Percentiles rank a stretch among this genome's conserved stretches.
Evolutionary conservation across 30 jellyfish, hydroid and myxozoan genomes (phyloP).

Genomic region (Aurelia aurita complex sp. Pacific): DNA sequence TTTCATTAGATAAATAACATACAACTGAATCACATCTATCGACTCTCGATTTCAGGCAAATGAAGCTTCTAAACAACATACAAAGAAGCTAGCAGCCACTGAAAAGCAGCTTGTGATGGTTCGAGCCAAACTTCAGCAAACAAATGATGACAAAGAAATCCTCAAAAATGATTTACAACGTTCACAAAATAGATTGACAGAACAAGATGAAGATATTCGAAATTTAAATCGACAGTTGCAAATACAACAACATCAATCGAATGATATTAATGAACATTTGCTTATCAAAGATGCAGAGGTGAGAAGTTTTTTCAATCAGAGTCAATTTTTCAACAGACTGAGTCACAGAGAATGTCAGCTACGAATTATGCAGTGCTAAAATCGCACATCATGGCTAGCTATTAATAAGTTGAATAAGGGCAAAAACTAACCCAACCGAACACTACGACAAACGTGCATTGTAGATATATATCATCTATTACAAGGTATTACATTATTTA

Average conservation of each 20-base stretch:
- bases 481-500: too few relatives aligned
- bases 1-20: too few relatives aligned
- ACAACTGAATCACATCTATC: too few relatives aligned
- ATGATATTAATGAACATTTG: constrained; percentile 65
- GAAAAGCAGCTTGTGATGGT: constrained; percentile 67
- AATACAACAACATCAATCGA: constrained; percentile 51
- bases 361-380: too few relatives aligned
- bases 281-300: constrained; percentile 94
- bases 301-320: background rate
- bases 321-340: too few relatives aligned
- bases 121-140: constrained; percentile 60
- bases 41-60: constrained; percentile 36
- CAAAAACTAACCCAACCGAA: too few relatives aligned
- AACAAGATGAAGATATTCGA: constrained; percentile 60
- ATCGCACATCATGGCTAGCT: too few relatives aligned
- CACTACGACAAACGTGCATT: too few relatives aligned
- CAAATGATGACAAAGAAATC: constrained; percentile 42
- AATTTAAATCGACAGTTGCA: constrained; percentile 41
- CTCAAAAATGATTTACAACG: constrained; percentile 69
- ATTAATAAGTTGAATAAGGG: too few relatives aligned
- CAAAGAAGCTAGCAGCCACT: constrained; percentile 45
- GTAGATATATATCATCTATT: too few relatives aligned
- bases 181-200: constrained; percentile 53
- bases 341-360: too few relatives aligned
- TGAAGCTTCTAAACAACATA: constrained; percentile 43